Percentiles rank a stretch among this genome's conserved stretches.
Conservation (phyloP, 2,888 invertebrate species). For the Lysandra coridon region DNA sequence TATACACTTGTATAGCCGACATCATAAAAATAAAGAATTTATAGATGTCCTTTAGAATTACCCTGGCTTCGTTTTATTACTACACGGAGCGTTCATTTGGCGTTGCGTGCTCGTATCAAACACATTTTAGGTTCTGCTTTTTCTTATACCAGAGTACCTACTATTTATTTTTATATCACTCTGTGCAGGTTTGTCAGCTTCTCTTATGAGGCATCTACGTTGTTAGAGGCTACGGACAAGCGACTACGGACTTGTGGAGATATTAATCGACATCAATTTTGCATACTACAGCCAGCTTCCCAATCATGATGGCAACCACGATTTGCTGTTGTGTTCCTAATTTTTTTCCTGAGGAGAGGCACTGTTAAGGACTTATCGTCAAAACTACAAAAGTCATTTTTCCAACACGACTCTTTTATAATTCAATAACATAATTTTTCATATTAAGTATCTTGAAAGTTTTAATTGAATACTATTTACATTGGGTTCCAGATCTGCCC, state of each 20-base stretch:
- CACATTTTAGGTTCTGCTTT: slow-evolving; percentile 58
- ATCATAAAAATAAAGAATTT: slow-evolving; percentile 79
- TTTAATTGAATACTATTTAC: neutral
- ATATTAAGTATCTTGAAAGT: too few species aligned
- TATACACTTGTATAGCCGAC: slow-evolving; percentile 72
- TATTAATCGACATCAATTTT: too few species aligned
- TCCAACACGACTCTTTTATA: too few species aligned
- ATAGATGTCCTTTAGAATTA: slow-evolving; percentile 78
- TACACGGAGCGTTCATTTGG: slow-evolving; percentile 76
- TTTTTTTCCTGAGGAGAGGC: too few species aligned
- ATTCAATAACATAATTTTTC: neutral
- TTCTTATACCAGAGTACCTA: neutral
- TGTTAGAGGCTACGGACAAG: too few species aligned
- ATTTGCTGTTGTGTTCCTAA: too few species aligned
- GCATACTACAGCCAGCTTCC: too few species aligned
- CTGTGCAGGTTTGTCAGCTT: neutral
- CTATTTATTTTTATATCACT: neutral
- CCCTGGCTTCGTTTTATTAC: slow-evolving; percentile 75
- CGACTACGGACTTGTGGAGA: too few species aligned
- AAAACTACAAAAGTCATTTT: too few species aligned
- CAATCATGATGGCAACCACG: too few species aligned
- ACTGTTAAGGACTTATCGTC: too few species aligned
- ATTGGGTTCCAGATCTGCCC: neutral
- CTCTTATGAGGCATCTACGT: neutral
- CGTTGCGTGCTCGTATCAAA: slow-evolving; percentile 67